Conservation (phyloP, 2,113 vertebrate species). For the Carassius carassius region DNA sequence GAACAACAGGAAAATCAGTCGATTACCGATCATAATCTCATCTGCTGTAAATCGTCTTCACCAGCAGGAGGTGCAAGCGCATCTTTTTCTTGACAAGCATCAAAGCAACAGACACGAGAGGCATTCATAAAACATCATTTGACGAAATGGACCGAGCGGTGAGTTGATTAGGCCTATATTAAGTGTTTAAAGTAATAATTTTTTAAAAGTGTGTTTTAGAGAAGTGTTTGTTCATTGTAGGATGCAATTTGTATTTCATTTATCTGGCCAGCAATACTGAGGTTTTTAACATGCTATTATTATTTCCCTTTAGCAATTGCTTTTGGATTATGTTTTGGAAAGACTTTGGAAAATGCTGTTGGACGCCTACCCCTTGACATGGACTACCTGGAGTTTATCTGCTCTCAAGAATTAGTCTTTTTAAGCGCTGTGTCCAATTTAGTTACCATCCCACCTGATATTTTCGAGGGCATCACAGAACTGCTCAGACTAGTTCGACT, state of each 20-base stretch:
- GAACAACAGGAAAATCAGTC: too few species aligned
- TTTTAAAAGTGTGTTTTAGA: too few species aligned
- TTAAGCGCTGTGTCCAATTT: constrained; percentile 32
- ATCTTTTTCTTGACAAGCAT: too few species aligned
- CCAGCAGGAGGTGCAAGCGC: too few species aligned
- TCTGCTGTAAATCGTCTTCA: too few species aligned
- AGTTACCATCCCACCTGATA: background rate
- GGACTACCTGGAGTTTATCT: constrained; percentile 19
- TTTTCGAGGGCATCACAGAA: background rate
- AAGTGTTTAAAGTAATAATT: too few species aligned
- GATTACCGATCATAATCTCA: too few species aligned
- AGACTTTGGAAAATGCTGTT: constrained; percentile 6
- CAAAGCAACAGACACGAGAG: too few species aligned
- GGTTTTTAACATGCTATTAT: background rate
- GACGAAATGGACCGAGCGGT: too few species aligned
- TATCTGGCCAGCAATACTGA: background rate
- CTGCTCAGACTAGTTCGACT: background rate
- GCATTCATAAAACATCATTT: too few species aligned
- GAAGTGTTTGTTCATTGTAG: too few species aligned
- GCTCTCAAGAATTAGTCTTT: constrained; percentile 18
- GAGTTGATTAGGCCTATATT: too few species aligned
- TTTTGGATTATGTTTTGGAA: constrained; percentile 22
- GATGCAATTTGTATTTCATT: background rate
- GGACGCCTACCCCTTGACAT: background rate
- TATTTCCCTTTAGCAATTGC: background rate